Percentiles rank a stretch among this genome's conserved stretches.
Conservation (phyloP, 2,888 invertebrate species). For the Pecten maximus region DNA sequence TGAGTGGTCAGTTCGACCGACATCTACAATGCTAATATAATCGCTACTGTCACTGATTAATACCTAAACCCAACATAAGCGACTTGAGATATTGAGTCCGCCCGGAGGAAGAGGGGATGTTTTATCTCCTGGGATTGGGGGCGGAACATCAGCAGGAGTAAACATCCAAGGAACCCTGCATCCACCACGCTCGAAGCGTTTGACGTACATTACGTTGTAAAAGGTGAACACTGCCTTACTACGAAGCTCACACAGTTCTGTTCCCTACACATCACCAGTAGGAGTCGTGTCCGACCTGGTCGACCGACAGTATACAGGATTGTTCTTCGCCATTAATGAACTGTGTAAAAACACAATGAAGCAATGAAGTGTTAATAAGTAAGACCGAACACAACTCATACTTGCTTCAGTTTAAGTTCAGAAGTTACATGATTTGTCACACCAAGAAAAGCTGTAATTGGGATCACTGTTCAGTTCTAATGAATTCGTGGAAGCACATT, state of each 20-base stretch:
- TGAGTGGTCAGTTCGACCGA: no score
- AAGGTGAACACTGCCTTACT: background rate
- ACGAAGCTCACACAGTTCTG: background rate
- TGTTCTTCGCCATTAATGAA: background rate
- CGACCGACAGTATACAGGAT: background rate
- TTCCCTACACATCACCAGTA: background rate
- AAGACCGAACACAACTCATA: background rate
- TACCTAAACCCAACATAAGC: constrained; percentile 35
- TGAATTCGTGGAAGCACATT: background rate
- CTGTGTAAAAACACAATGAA: background rate
- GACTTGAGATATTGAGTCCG: background rate
- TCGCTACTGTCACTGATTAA: constrained; percentile 14
- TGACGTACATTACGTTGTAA: background rate
- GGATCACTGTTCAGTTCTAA: background rate
- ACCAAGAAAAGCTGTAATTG: background rate
- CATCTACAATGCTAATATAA: constrained; percentile 31
- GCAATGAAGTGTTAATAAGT: background rate
- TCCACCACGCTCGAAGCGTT: constrained; percentile 6
- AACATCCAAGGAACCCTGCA: background rate
- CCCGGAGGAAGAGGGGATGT: background rate
- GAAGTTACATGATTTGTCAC: background rate
- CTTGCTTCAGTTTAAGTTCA: background rate
- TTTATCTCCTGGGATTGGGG: background rate
- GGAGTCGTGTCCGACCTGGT: background rate
- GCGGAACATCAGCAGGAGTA: background rate